Conservation (phyloP, 2,888 invertebrate species). For the Hipparchia semele region DNA sequence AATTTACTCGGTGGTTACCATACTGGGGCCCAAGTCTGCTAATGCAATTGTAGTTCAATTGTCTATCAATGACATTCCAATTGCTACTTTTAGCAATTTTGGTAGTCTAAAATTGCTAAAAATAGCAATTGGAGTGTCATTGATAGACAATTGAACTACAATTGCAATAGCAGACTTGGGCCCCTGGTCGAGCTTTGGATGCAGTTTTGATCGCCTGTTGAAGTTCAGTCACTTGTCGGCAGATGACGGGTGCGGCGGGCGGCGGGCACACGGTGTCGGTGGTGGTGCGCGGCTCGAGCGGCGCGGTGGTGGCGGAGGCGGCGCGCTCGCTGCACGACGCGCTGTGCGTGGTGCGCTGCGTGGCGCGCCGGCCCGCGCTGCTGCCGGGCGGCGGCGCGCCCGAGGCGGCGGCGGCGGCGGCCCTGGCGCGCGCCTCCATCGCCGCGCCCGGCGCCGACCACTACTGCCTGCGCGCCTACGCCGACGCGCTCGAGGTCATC, state of each 20-base stretch:
- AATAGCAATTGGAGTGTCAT: too few relatives aligned
- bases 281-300: conserved; percentile 93
- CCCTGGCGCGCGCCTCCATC: conserved; percentile 91
- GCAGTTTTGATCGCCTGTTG: too few relatives aligned
- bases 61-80: too few relatives aligned
- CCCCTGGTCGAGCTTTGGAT: too few relatives aligned
- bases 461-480: conserved; percentile 97
- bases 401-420: conserved; percentile 96
- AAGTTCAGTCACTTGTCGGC: conserved; percentile 20
- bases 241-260: conserved; percentile 93
- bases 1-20: too few relatives aligned
- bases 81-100: too few relatives aligned
- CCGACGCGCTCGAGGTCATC: conserved; percentile 94
- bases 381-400: conserved; percentile 99
- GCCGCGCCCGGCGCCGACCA: conserved; percentile 95
- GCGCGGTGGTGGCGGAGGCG: conserved; percentile 94
- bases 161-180: too few relatives aligned
- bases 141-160: too few relatives aligned
- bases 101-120: too few relatives aligned
- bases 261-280: conserved; percentile 96
- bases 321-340: conserved; percentile 97
- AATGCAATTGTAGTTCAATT: too few relatives aligned
- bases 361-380: conserved; percentile 95
- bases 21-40: too few relatives aligned
- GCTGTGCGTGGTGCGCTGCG: conserved; percentile 94